Base-by-base conservation (phyloP, 1,140 invertebrate species). In the Ostrea denselamellosa region DNA sequence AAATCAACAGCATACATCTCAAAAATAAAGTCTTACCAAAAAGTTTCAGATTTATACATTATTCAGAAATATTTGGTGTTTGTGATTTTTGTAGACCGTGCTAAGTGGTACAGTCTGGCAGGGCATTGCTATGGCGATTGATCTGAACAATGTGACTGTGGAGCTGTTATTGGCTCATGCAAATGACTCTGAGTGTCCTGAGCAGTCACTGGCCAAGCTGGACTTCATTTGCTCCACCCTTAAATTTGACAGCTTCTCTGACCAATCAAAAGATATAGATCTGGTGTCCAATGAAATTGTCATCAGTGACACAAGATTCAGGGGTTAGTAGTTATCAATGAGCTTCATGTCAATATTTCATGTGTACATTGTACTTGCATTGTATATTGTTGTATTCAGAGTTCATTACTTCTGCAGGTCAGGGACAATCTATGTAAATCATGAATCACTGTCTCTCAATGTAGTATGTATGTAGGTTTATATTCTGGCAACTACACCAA, bases 151-250 rank as follows among this genome's bases (percentile, higher is more conserved):
- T 94, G 98, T 99, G 0, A 97, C 96, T 0, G 94, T 98, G 7
- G 96, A 97, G 89, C 93, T 98, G 25, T 95, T 96, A 1, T 88
- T 92, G 52, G 90, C 92, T 22, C 92, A 94, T 82, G 86, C 90
- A n/a, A 52, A 88, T 12, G 87, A 83, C 17, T 84, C 56, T 12
- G 85, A 77, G 34, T 91, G 91, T n/a, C 89, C 94, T 53, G 96
- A 96, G 81, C 94, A 95, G 0, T 96, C 97, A 8, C 94, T 99
- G 22, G 97, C 98, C 2, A 97, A 97, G 89, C 96, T 99, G 85
- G 98, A 99, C 94, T 99, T 99, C 94, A 97, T 99, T 84, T 97
- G 97, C 93, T 99, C 98, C 0, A 96, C 96, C 51, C 94, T 99
- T 2, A 97, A 97, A 28, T 96, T 98, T 77, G 98, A 98, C 92